A percentile compares a stretch with the other conserved stretches of the same genome.
These are phyloP conservation scores for Lanistes nyassanus DNA, from an alignment of 1,140 invertebrate species.

Conservation along the genomic window DNA sequence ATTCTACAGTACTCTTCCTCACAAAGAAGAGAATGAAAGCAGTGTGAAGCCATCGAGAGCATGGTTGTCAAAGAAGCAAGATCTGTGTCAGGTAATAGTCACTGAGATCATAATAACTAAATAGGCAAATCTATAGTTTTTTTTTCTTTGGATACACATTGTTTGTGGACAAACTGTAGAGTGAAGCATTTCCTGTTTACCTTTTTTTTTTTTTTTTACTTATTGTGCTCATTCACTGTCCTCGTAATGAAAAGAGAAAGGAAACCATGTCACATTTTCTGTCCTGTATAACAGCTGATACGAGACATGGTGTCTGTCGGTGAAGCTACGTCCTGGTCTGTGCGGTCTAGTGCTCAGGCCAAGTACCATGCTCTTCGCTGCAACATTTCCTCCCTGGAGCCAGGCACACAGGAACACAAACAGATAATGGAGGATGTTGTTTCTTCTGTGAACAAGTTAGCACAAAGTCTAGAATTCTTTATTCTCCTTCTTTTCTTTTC, in stretches of 20 bases:
- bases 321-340: conserved; percentile 59
- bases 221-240: too few relatives aligned
- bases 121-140: too few relatives aligned
- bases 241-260: too few relatives aligned
- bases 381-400: conserved; percentile 40
- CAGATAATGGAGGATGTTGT: conserved; percentile 40
- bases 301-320: conserved; percentile 61
- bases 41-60: conserved; percentile 19
- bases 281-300: conserved; percentile 45
- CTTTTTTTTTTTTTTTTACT: too few relatives aligned
- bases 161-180: too few relatives aligned
- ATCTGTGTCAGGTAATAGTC: conserved; percentile 60
- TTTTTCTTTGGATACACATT: too few relatives aligned
- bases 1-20: conserved; percentile 55
- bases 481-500: background rate
- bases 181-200: too few relatives aligned
- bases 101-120: too few relatives aligned
- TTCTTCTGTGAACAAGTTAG: conserved; percentile 41
- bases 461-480: background rate
- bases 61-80: conserved; percentile 55
- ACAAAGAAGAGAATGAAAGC: conserved; percentile 28
- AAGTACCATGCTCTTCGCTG: conserved; percentile 61
- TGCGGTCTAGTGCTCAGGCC: conserved; percentile 41
- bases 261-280: background rate
- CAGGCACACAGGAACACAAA: conserved; percentile 30